Evolutionary conservation across 1,140 invertebrate genomes (phyloP), one percentile per base, ranked within the genome.

Genomic region (Monochamus saltuarius): DNA sequence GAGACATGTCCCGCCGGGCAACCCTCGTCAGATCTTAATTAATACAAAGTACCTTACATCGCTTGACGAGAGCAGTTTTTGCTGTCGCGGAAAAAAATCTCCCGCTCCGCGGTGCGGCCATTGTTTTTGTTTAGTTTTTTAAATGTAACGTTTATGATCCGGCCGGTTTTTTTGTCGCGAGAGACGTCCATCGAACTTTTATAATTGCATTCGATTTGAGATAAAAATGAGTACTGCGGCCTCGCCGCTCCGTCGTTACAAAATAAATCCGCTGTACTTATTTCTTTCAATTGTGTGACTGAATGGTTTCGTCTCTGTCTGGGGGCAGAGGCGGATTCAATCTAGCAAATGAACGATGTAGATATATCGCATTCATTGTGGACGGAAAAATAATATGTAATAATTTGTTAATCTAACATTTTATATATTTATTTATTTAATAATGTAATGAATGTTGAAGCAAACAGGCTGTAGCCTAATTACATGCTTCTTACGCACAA

Each of bases 221-320:
- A 47, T 47, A 47, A 47, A 46, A 19, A 47, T 47, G 45, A 19
- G 45, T 47, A 47, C 45, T 47, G 45, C 16, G 29, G 29, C 17
- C 45, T 19, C n/a, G 14, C 14, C 45, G 14, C 14, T 19, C 29
- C 29, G 29, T 47, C 45, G 45, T 11, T 47, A 16, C 45, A 47
- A 19, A 47, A 47, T 47, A 13, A 47, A 47, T 47, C 17, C 45
- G 11, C 4, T 47, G 45, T 47, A 47, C 19, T 47, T 47, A 47
- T 9, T 47, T 10, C 17, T 9, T 22, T 16, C 45, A 47, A 47
- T 47, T 47, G 45, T 16, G 29, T 47, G 16, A 47, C 13, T 47
- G 45, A 47, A n/a, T 22, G 45, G 11, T 22, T 14, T 29, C 7
- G 22, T 29, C 22, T 29, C 22, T 29, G 22, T 29, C 22, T 29